These are phyloP conservation scores for Tetraodon nigroviridis DNA, from an alignment of 2,113 vertebrate genomes.

Conservation along the genomic window DNA sequence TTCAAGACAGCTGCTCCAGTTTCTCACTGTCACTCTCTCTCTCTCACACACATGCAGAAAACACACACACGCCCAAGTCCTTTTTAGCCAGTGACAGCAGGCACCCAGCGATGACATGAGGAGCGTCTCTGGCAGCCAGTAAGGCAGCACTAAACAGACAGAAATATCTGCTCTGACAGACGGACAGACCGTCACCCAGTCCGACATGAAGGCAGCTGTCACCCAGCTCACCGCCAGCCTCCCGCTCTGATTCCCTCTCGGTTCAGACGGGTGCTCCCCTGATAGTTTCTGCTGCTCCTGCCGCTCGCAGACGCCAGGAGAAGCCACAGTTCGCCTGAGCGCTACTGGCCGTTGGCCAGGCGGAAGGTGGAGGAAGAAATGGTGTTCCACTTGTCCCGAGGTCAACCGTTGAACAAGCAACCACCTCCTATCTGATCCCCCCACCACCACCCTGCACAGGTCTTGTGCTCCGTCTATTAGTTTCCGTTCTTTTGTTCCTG, in stretches of 20 bases:
- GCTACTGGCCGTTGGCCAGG: constrained; percentile 27
- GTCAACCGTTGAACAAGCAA: constrained; percentile 47
- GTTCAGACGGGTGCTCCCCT: constrained; percentile 1
- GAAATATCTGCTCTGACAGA: constrained; percentile 79
- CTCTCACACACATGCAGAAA: constrained; percentile 32
- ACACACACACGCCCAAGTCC: constrained; percentile 32
- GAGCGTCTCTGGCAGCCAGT: constrained; percentile 73
- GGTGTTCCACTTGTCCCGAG: constrained; percentile 41
- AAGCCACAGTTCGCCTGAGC: constrained; percentile 23
- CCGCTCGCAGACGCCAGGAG: constrained; percentile 20
- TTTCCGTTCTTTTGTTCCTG: constrained; percentile 23
- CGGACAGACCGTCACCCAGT: constrained; percentile 62
- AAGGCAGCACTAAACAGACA: constrained; percentile 74
- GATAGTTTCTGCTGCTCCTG: constrained; percentile 9
- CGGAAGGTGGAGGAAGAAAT: constrained; percentile 5
- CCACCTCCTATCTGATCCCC: constrained; percentile 21
- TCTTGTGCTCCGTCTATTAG: constrained; percentile 21
- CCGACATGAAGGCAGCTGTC: constrained; percentile 66
- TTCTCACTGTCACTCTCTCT: constrained; percentile 56
- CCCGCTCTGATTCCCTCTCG: constrained; percentile 35
- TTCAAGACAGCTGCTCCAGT: constrained; percentile 67
- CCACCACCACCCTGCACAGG: constrained; percentile 4
- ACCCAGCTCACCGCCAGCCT: constrained; percentile 41
- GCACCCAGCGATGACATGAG: constrained; percentile 74
- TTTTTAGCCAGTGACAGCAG: constrained; percentile 76